Evolutionary conservation across 2,888 invertebrate species (phyloP).

Genomic region (Vannuccia rotundouncinata): DNA sequence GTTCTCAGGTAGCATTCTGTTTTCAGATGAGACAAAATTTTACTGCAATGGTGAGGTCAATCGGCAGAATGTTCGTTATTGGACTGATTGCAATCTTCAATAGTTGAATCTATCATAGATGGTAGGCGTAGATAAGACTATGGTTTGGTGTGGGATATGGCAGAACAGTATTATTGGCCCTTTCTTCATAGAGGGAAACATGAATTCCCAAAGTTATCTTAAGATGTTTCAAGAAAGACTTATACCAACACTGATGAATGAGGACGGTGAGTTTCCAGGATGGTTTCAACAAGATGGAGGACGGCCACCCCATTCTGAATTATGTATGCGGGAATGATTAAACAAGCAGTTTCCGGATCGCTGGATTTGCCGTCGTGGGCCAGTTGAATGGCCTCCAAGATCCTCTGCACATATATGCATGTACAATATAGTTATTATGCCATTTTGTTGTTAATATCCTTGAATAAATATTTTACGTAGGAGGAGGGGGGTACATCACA

Average conservation of each 20-base stretch:
- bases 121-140: no score
- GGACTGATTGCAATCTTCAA: no score
- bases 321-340: conserved; percentile 24
- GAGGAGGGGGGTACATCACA: no score
- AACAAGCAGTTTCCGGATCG: conserved; percentile 19
- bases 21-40: no score
- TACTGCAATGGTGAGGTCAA: no score
- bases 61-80: no score
- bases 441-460: no score
- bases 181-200: conserved; percentile 25
- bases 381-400: conserved; percentile 35
- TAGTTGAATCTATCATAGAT: no score
- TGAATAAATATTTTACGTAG: no score
- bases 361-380: conserved; percentile 32
- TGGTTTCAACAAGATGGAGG: conserved; percentile 34
- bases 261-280: conserved; percentile 23
- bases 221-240: conserved; percentile 10
- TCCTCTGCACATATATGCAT: no score
- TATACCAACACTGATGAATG: conserved; percentile 22
- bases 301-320: conserved; percentile 22
- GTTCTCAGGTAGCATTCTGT: no score
- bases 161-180: conserved; percentile 3
- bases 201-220: conserved; percentile 11
- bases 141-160: conserved; percentile 29
- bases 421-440: no score